These are phyloP conservation scores for Quadriops clusia DNA, from an alignment of 2,888 invertebrate genomes.

Conservation along the genomic window DNA sequence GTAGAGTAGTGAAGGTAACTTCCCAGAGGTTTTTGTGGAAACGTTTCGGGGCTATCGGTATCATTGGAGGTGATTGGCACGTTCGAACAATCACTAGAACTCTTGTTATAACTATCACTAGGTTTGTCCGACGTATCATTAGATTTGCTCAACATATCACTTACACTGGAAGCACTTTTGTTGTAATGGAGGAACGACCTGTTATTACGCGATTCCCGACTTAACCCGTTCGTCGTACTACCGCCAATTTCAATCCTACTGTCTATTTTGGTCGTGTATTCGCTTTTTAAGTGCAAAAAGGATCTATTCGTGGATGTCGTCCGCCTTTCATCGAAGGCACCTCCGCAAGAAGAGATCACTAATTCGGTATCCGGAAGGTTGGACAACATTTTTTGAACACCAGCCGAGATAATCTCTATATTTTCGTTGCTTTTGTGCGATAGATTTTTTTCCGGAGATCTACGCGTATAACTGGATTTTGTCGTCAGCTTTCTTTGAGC, in stretches of 20 bases:
- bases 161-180: too few relatives aligned
- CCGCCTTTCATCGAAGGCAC: slow-evolving; percentile 8
- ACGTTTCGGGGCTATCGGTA: slow-evolving; percentile 21
- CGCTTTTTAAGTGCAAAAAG: slow-evolving; percentile 10
- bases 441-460: slow-evolving; percentile 9
- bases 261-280: too few relatives aligned
- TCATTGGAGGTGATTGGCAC: too few relatives aligned
- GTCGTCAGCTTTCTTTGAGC: slow-evolving; percentile 16
- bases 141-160: too few relatives aligned
- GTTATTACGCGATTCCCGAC: too few relatives aligned
- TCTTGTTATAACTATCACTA: too few relatives aligned
- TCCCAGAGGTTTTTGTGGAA: slow-evolving; percentile 31
- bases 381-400: slow-evolving; percentile 44
- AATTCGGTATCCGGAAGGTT: slow-evolving; percentile 38
- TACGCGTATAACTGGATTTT: slow-evolving; percentile 6
- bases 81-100: too few relatives aligned
- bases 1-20: slow-evolving; percentile 32
- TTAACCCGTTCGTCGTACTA: too few relatives aligned
- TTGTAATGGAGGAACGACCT: too few relatives aligned
- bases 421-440: slow-evolving; percentile 29
- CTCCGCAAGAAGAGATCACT: slow-evolving; percentile 17
- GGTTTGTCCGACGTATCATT: too few relatives aligned
- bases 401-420: slow-evolving; percentile 36
- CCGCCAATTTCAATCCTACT: too few relatives aligned
- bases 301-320: slow-evolving; percentile 11